phyloP scores from a whole-genome alignment of 2,888 invertebrate species.

The Campopleginae sp. region DNA sequence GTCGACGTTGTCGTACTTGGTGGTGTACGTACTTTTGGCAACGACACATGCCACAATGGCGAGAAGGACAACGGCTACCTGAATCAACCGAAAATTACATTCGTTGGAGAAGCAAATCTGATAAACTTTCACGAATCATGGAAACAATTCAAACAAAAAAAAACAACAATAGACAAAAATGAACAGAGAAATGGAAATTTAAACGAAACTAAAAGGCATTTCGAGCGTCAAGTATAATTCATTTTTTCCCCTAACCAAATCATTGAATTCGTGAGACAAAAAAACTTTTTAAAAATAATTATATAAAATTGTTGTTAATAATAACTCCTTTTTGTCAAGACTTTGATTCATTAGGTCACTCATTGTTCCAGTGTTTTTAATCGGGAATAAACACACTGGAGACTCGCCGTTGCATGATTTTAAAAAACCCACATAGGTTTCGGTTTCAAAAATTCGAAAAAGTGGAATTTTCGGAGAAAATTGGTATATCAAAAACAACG shows the following conservation, averaged over 20 bases:
- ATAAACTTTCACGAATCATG: neutral
- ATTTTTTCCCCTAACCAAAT: neutral
- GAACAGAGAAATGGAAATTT: neutral
- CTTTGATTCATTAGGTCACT: neutral
- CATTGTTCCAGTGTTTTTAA: neutral
- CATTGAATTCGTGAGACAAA: neutral
- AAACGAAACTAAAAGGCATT: neutral
- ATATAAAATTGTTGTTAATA: neutral
- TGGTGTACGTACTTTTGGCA: constrained; percentile 85
- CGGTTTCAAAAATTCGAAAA: no score
- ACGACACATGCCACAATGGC: constrained; percentile 72
- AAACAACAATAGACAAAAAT: neutral
- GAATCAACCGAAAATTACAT: constrained; percentile 20
- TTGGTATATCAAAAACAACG: neutral
- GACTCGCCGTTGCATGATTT: neutral
- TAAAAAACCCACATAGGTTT: neutral
- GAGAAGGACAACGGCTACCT: constrained; percentile 76
- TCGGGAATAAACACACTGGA: neutral
- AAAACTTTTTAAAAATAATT: neutral
- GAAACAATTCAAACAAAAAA: neutral
- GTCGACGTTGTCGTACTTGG: constrained; percentile 89
- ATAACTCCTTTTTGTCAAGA: neutral
- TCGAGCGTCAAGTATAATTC: neutral
- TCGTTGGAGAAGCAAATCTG: constrained; percentile 4
- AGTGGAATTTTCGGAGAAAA: neutral